Conservation (phyloP, 2,888 invertebrate genomes). For the Lobophora halterata region DNA sequence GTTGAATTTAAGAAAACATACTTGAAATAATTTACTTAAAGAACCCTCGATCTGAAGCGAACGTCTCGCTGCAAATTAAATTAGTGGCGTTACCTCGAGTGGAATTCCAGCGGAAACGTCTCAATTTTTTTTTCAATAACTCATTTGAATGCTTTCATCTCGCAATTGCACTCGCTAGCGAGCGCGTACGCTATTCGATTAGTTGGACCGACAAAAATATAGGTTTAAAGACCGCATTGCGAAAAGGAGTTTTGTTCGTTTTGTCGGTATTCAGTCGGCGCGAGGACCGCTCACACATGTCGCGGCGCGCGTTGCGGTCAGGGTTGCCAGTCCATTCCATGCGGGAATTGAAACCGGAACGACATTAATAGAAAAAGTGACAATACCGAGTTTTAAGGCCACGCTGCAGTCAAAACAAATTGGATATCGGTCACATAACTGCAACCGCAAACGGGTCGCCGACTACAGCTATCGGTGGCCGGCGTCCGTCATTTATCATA, state of each 20-base stretch:
- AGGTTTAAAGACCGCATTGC: conserved; percentile 71
- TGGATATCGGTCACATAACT: conserved; percentile 29
- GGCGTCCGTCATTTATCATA: too few relatives aligned
- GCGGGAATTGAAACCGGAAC: conserved; percentile 33
- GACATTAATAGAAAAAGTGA: conserved; percentile 34
- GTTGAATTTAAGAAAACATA: conserved; percentile 18
- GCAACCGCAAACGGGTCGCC: too few relatives aligned
- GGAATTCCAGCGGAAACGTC: conserved; percentile 18
- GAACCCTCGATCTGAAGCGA: conserved; percentile 16
- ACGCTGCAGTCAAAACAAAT: conserved; percentile 31
- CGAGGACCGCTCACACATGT: conserved; percentile 59
- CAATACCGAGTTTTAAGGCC: conserved; percentile 31
- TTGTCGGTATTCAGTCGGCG: conserved; percentile 47
- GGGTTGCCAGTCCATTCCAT: conserved; percentile 30
- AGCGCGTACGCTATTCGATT: conserved; percentile 48
- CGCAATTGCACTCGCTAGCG: conserved; percentile 21
- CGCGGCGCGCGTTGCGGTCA: conserved; percentile 45
- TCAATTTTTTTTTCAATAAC: conserved; percentile 26
- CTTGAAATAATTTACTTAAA: conserved; percentile 21
- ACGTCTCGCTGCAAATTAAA: conserved; percentile 29
- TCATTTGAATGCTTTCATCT: conserved; percentile 33
- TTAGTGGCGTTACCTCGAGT: conserved; percentile 22
- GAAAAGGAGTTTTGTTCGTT: conserved; percentile 69
- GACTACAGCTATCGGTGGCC: too few relatives aligned
- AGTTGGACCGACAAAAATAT: conserved; percentile 49